Percentiles rank a stretch among this genome's conserved stretches.
Evolutionary conservation across 2,888 invertebrate genomes (phyloP).

Genomic region (Mythimna lalbum): DNA sequence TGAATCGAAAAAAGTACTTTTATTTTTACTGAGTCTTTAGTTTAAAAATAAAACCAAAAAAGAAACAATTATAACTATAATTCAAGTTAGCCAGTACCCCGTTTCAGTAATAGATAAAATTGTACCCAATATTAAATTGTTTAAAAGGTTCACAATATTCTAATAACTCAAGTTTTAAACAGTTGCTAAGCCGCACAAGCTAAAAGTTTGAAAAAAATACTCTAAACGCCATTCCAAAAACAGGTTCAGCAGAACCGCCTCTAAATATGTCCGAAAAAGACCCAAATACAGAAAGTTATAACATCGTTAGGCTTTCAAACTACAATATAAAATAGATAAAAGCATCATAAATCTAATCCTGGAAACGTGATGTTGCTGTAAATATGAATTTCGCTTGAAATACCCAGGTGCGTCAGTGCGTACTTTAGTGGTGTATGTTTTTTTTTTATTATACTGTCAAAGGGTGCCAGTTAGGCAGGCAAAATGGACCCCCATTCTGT

Average conservation of each 20-base stretch:
- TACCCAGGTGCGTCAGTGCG: constrained; percentile 35
- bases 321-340: constrained; percentile 52
- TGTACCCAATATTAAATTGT: background rate
- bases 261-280: constrained; percentile 32
- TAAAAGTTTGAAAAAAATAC: constrained; percentile 44
- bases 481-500: no score
- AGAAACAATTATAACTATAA: no score
- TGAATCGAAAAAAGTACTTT: no score
- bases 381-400: constrained; percentile 36
- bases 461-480: background rate
- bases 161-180: background rate
- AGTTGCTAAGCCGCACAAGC: background rate
- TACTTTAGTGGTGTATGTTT: background rate
- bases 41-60: no score
- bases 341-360: constrained; percentile 38
- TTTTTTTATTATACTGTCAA: constrained; percentile 28
- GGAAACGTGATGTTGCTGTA: constrained; percentile 17
- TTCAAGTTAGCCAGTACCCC: no score
- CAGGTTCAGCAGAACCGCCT: background rate
- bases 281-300: constrained; percentile 37
- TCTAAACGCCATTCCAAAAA: constrained; percentile 25
- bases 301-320: constrained; percentile 47
- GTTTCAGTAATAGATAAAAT: no score
- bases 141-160: background rate
- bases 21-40: no score